Percentiles rank a stretch among this genome's conserved stretches.
Conservation (phyloP, 2,888 invertebrate species). For the Sphaeridia pumilis region DNA sequence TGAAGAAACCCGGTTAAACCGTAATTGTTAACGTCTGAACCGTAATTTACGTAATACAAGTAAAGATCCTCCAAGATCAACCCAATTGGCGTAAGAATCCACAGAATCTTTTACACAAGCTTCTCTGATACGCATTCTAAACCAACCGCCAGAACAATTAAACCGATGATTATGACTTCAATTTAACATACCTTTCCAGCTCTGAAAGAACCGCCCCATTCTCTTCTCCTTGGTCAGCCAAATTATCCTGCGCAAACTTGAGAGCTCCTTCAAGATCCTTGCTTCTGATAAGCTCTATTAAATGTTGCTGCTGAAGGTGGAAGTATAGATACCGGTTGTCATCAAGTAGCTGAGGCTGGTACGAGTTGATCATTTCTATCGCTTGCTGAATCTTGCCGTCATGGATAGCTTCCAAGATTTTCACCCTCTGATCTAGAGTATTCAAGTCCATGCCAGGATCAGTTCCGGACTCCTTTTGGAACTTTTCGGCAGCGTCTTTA, state of each 20-base stretch:
- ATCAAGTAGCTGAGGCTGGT: conserved; percentile 88
- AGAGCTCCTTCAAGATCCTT: conserved; percentile 78
- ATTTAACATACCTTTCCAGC: conserved; percentile 43
- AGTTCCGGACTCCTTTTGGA: conserved; percentile 85
- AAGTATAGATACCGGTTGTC: conserved; percentile 92
- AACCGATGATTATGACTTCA: no score
- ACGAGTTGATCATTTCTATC: conserved; percentile 79
- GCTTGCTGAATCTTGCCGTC: conserved; percentile 85
- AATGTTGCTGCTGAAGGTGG: conserved; percentile 83
- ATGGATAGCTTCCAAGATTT: conserved; percentile 87
- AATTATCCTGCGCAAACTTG: conserved; percentile 76
- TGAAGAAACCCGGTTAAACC: no score
- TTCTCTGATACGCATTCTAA: no score
- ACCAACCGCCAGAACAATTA: no score
- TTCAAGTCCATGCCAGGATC: conserved; percentile 65
- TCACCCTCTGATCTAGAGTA: conserved; percentile 78
- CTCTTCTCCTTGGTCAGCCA: conserved; percentile 78
- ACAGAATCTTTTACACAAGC: no score
- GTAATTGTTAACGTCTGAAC: no score
- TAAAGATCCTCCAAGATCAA: no score
- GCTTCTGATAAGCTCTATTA: conserved; percentile 73
- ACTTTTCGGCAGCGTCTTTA: conserved; percentile 94
- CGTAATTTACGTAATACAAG: no score
- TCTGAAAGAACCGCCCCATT: conserved; percentile 50
- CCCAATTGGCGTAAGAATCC: no score